Base-by-base conservation (phyloP, 2,113 vertebrate species). In the Pandion haliaetus region DNA sequence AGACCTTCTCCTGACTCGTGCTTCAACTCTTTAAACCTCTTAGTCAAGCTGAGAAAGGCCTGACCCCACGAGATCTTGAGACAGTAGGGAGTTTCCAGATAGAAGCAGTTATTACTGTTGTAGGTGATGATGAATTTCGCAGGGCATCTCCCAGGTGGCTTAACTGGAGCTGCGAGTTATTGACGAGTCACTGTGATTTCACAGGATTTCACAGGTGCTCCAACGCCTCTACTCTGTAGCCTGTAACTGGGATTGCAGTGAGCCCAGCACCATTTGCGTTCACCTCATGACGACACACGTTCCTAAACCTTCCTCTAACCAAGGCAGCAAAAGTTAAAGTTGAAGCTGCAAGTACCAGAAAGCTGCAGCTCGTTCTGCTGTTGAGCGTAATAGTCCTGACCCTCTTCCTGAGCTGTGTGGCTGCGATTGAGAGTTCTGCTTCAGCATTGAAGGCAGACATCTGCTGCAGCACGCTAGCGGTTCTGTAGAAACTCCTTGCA, bases 81-180 rank as follows among this genome's bases (percentile, higher is more conserved):
- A 63, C 38, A 73, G 93, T 36, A 82, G 95, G 86, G 95, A 97
- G 95, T 95, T 97, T 82, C 93, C 83, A 80, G 62, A 28, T 82
- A 65, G 91, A 73, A 87, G 88, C 58, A 86, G 70, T 91, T 82
- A 91, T 86, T 93, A 79, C 66, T 66, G 32, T 72, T 73, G 84
- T 6, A 73, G 78, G 95, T 58, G 86, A 71, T 91, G 91, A 87
- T 88, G 58, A 62, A 55, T 96, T 89, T 94, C 6, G 1, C 54
- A 38, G 92, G 55, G 52, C 42, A 79, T 96, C 74, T 95, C 92
- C 78, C 87, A 73, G 74, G 89, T 91, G 78, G 54, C 55, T 90
- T 45, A 87, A 77, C 94, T 62, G 91, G 94, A 95, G 89, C 87
- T 91, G 91, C 29, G 26, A 93, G 91, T 94, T 95, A 62, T 12